phyloP scores from a whole-genome alignment of 2,113 vertebrate genomes.

The Pseudopipra pipra region DNA sequence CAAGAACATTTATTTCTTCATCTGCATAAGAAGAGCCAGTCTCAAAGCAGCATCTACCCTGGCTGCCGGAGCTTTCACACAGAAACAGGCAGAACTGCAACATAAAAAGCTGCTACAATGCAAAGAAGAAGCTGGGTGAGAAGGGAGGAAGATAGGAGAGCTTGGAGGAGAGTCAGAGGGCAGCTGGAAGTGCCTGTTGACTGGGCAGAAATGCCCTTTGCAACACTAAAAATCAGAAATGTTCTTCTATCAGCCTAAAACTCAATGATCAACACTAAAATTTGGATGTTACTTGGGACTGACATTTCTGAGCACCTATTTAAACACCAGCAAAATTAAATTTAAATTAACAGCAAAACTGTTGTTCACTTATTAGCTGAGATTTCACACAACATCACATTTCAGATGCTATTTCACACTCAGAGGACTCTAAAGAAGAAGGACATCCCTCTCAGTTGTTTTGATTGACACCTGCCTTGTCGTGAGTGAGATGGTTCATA shows the following conservation, averaged over 20 bases:
- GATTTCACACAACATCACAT: background rate
- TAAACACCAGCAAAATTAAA: background rate
- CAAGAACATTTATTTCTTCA: background rate
- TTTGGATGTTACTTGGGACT: background rate
- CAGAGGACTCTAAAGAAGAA: background rate
- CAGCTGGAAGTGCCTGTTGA: background rate
- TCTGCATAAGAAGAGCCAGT: background rate
- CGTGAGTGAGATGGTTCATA: background rate
- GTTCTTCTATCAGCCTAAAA: background rate
- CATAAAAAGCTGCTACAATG: background rate
- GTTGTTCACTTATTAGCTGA: background rate
- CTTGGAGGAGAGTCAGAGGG: background rate
- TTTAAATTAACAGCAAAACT: background rate
- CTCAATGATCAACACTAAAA: background rate
- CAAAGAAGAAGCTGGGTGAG: background rate
- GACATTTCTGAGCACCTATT: background rate
- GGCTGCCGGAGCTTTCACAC: background rate
- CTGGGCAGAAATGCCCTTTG: background rate
- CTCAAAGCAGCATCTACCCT: background rate
- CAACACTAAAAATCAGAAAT: background rate
- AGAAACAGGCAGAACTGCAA: background rate
- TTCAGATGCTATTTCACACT: background rate
- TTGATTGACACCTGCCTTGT: background rate
- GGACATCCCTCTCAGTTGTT: background rate
- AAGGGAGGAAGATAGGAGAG: background rate